Base-by-base conservation (phyloP, 1,140 invertebrate species). In the Amphibalanus amphitrite region DNA sequence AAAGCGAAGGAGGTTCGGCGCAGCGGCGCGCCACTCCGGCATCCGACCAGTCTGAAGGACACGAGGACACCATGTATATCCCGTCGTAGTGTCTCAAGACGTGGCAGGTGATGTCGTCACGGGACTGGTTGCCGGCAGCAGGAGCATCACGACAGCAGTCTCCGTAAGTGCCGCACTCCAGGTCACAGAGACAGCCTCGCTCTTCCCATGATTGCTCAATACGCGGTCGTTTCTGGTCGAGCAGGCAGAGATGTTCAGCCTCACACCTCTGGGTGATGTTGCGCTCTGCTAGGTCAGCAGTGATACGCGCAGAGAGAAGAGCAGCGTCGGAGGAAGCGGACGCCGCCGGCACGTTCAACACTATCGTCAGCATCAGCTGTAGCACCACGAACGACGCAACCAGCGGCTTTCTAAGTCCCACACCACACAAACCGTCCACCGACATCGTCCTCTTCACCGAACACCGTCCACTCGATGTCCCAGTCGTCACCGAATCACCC, bases 141-240 rank as follows among this genome's bases (percentile, higher is more conserved):
- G 75, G 72, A 0, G 82, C 81, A 72, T 85, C 82, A 0, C 80
- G 75, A 73, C 84, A 85, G 74, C 83, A 85, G 75, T 84, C 83
- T 29, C 83, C 83, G 73, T 82, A 84, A 1, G 77, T 74, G 28
- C 75, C 74, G 73, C 83, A 84, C 10, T 76, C 74, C 30, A 79
- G 74, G 74, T 84, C 83, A 74, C 84, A 84, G 38, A 82, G 77
- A 74, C 84, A 85, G 75, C 82, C 83, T n/a, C 81, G 75, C 20
- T 78, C 76, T 64, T 78, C 78, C 79, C 80, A 81, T 72, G 10
- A 13, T 20, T 59, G 10, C 17, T 59, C 47, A 13, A 59, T 8
- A 59, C 47, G 47, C 47, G 47, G 47, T 20, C 47, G 47, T 20
- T 59, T 59, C 13, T 23, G 47, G 10, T 59, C 47, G 10, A 23